Evolutionary conservation across 1,140 invertebrate species (phyloP).

Genomic region (Nylanderia fulva): DNA sequence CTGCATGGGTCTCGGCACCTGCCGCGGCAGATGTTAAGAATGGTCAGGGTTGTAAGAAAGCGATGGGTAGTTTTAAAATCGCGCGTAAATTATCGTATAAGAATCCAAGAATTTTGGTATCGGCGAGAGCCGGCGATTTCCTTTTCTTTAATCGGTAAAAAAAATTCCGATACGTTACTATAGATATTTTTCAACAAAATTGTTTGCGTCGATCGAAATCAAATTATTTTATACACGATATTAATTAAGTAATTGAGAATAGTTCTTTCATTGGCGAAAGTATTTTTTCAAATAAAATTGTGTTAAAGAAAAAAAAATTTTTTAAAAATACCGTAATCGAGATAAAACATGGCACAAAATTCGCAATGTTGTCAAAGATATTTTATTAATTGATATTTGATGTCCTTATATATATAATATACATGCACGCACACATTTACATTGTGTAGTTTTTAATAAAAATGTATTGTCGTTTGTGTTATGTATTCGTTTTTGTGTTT

Average conservation of each 20-base stretch:
- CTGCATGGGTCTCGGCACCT: constrained; percentile 38
- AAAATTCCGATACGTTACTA: background rate
- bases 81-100: background rate
- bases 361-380: background rate
- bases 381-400: constrained; percentile 1
- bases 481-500: background rate
- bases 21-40: constrained; percentile 48
- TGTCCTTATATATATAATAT: background rate
- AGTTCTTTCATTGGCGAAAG: background rate
- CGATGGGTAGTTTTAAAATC: constrained; percentile 2
- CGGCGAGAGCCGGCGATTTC: too few relatives aligned
- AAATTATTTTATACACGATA: too few relatives aligned
- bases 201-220: too few relatives aligned
- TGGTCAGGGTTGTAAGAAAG: constrained; percentile 44
- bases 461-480: background rate
- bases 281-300: background rate
- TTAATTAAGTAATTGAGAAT: background rate
- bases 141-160: background rate
- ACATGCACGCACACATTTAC: too few relatives aligned
- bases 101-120: background rate
- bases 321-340: background rate
- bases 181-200: background rate
- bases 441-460: background rate
- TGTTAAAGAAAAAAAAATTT: too few relatives aligned
- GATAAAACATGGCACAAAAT: background rate